These are phyloP conservation scores for Drosophila baimaii DNA, from an alignment of 1,140 invertebrate genomes.

Conservation along the genomic window DNA sequence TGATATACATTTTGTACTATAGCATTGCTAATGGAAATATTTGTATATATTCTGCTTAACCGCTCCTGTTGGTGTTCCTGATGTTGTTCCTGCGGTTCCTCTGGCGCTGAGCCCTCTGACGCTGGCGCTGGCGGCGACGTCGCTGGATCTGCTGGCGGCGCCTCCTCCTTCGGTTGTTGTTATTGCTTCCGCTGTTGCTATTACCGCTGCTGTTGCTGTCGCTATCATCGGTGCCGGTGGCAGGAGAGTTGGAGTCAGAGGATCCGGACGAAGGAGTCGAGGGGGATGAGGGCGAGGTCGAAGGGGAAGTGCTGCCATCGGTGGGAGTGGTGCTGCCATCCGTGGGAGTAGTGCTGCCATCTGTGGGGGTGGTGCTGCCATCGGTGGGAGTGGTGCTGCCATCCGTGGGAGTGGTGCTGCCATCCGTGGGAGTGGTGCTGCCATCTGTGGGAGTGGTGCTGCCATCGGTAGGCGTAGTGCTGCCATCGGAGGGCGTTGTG, in stretches of 20 bases:
- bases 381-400: conserved; percentile 8
- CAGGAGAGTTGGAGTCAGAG: neutral
- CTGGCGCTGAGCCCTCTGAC: conserved; percentile 22
- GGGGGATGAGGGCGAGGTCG: conserved; percentile 1
- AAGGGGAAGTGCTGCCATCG: conserved; percentile 1
- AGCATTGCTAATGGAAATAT: too few species aligned
- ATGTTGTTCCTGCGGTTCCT: conserved; percentile 26
- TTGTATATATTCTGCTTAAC: neutral
- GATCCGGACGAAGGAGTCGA: conserved; percentile 2
- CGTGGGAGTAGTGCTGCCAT: neutral
- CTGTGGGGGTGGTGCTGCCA: conserved; percentile 2
- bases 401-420: conserved; percentile 9
- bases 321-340: neutral
- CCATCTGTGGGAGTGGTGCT: conserved; percentile 15
- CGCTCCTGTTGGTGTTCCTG: conserved; percentile 16
- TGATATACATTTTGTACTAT: neutral
- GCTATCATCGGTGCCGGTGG: neutral
- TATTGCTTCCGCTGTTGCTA: neutral
- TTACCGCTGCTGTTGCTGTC: neutral
- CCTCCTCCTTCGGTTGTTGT: neutral
- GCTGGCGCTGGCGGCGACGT: conserved; percentile 22
- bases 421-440: neutral
- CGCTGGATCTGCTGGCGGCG: conserved; percentile 7
- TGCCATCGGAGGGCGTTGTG: conserved; percentile 2
- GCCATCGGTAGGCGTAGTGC: conserved; percentile 10